Evolutionary conservation across 2,113 vertebrate genomes (phyloP), one percentile per base, ranked within the genome.

Genomic region (Acinonyx jubatus): DNA sequence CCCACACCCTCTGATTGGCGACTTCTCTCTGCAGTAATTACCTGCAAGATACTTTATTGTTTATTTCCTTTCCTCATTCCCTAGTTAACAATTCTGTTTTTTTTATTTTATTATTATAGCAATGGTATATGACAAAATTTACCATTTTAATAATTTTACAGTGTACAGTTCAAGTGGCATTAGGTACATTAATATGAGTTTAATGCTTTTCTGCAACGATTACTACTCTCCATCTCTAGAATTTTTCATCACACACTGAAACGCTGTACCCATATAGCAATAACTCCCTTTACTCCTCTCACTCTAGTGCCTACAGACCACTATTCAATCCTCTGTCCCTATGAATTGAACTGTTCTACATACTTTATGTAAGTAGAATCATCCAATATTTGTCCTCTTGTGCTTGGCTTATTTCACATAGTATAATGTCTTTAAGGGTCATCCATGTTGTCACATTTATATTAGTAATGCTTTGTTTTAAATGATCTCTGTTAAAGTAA

Each of bases 251-350:
- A 11, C 38, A 61, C 38, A 57, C 25, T n/a, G 15, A 31, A 78
- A 61, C 1, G 76, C 23, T 45, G 4, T 79, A 27, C 27, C 13
- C 6, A 25, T 41, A 36, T 82, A 95, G 15, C 1, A 66, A 1
- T 48, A 73, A 29, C 3, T 79, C 0, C 1, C 0, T 1, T 33
- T 65, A 18, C 16, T 66, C 10, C 10, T 5, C 5, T 48, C 38
- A 38, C 6, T 85, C 5, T 1, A 16, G 0, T 68, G 41, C 3
- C 29, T 66, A 9, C 10, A 31, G n/a, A 93, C 10, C 21, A 91
- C 25, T 66, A 48, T 78, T 78, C 48, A 73, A 48, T 0, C 48
- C 91, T 71, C 11, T 73, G 10, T 83, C 7, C 15, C 27, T 61
- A 23, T 69, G 41, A 83, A 78, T 36, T 78, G 82, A 15, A 31